Evolutionary conservation across 2,888 invertebrate species (phyloP).

Genomic region (Byasa hedistus): DNA sequence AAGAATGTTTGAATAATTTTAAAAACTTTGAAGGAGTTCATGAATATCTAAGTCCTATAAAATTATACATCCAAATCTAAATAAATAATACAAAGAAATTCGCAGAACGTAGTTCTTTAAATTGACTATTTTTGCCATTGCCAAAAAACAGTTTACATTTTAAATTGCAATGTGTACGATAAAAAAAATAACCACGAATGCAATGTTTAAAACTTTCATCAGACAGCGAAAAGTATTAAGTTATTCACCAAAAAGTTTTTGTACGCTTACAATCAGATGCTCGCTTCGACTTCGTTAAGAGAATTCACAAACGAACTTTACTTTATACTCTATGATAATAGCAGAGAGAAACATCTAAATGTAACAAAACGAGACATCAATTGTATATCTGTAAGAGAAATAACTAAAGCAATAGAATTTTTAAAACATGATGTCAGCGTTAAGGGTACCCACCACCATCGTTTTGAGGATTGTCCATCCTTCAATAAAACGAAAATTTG

Average conservation of each 20-base stretch:
- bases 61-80: neutral
- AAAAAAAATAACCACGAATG: slow-evolving; percentile 1
- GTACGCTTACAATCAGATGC: slow-evolving; percentile 1
- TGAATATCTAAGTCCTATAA: no score
- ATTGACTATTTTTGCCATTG: neutral
- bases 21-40: no score
- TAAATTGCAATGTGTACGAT: slow-evolving; percentile 12
- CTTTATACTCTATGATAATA: no score
- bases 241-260: slow-evolving; percentile 12
- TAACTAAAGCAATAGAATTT: no score
- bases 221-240: slow-evolving; percentile 13
- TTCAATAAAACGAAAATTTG: no score
- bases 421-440: no score
- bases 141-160: slow-evolving; percentile 13
- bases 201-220: slow-evolving; percentile 21
- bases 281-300: slow-evolving; percentile 12
- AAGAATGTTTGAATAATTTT: no score
- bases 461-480: no score
- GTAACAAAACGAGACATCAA: no score
- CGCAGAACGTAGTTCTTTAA: neutral
- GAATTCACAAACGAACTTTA: neutral
- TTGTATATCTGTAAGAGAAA: no score
- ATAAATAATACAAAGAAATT: neutral
- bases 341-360: no score
- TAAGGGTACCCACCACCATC: no score